Base-by-base conservation (phyloP, 2,797 vertebrate species). In the Neomorphus geoffroyi region DNA sequence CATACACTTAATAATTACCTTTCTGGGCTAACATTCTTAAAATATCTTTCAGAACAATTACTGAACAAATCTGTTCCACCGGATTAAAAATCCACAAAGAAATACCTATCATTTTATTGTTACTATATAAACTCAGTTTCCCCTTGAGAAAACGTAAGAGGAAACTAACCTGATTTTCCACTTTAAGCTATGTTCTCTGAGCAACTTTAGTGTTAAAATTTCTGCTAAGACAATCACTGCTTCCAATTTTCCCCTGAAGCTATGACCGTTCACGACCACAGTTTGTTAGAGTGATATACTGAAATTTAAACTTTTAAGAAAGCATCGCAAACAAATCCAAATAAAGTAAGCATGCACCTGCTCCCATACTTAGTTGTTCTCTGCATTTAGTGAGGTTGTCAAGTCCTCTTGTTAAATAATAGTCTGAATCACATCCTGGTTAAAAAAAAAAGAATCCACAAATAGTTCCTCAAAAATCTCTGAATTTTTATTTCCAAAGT, bases 381-480 rank as follows among this genome's bases (percentile, higher is more conserved):
- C 77, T 66, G 37, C 54, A 54, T 92, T 94, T 77, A 30, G 65
- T 67, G 50, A 82, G 56, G 60, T 56, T 84, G 72, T 69, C 1
- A 10, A 56, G 62, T 91, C 83, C 74, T 94, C 85, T 72, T 87
- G 4, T 87, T 94, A 90, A 93, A 88, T 91, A 90, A 88, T 83
- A 88, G 66, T 86, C 88, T 95, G 96, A 94, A 97, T 88, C 81
- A 91, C 69, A 97, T 93, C 94, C 93, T 96, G 79, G 32, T 71
- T 94, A 90, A 93, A 74, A 43, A 51, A 46, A 46, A 46, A 46
- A n/a, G 35, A 48, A 57, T 50, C 82, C 32, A 73, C 37, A 95
- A 74, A 89, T 45, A 72, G 79, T 58, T 94, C 62, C 81, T 80
- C 46, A 79, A 92, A 94, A 85, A 94, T 77, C 62, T 79, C 89